Conservation (phyloP, 2,888 invertebrate species). For the Tetranychus truncatus region DNA sequence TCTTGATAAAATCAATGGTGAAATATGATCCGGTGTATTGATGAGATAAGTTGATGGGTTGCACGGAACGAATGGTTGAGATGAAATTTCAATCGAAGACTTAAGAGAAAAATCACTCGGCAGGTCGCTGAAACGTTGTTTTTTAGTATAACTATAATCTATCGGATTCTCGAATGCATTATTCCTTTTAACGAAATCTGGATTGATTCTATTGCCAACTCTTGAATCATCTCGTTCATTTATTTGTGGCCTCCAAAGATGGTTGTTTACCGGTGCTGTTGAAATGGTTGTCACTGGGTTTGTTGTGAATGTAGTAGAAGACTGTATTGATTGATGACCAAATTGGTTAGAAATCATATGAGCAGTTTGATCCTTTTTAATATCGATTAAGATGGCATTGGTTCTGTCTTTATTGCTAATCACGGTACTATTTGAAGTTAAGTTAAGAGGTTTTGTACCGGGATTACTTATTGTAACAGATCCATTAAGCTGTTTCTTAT, state of each 20-base stretch:
- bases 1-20: neutral
- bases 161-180: neutral
- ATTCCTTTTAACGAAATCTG: neutral
- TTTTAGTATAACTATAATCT: constrained; percentile 1
- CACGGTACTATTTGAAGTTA: neutral
- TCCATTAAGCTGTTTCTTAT: neutral
- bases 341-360: neutral
- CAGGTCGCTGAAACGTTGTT: neutral
- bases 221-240: neutral
- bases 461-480: neutral
- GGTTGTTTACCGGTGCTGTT: neutral
- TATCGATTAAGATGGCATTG: neutral
- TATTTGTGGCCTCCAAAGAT: constrained; percentile 5
- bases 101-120: neutral
- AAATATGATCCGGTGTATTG: neutral
- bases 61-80: neutral
- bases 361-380: neutral
- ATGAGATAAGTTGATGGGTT: neutral
- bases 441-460: neutral
- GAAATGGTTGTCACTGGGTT: neutral
- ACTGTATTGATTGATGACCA: neutral
- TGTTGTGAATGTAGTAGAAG: neutral
- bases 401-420: neutral
- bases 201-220: neutral
- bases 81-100: neutral